Evolutionary conservation across 2,888 invertebrate genomes (phyloP), one percentile per base, ranked within the genome.

Genomic region (Caenorhabditis afra): DNA sequence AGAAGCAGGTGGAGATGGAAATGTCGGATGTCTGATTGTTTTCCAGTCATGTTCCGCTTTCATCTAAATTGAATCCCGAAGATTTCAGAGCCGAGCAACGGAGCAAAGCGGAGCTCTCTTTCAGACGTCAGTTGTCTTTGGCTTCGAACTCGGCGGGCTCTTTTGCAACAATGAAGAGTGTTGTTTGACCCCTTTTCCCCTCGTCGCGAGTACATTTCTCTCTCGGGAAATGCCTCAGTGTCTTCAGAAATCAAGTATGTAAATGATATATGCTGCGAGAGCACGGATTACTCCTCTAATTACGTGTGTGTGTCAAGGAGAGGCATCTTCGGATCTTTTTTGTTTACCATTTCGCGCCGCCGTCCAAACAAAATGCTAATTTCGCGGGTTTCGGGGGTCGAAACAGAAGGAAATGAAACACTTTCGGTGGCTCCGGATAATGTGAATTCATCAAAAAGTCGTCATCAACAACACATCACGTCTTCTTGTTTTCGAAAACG

Each of bases 231-330:
- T 18, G 11, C 3, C 18, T 50, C 14, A n/a, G 11, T 52, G 50
- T 29, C 39, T 14, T 35, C n/a, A 8, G 35, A 45, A 49, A 59
- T 68, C 68, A 68, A 50, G 20, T 59, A 59, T 59, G 58, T 59
- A 45, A 68, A 68, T 68, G 52, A 52, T 44, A 52, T 50, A 59
- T 59, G 10, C 37, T 22, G 4, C 29, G 29, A 29, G 7, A 29
- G 29, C 29, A 29, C 41, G 20, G 53, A 45, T 57, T 45, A 66
- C 66, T 45, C 8, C 22, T 12, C 41, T 41, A 58, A 67, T 67
- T 67, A 67, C 29, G 53, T 18, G 37, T 53, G 16, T 29, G 18
- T 1, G 53, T 29, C 29, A 37, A 29, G 3, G 29, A 18, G 10
- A n/a, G 29, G 57, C 16, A n/a, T 41, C 22, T 37, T 14, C 3